Conservation (phyloP, 2,888 invertebrate genomes). For the Andrena flavipes region DNA sequence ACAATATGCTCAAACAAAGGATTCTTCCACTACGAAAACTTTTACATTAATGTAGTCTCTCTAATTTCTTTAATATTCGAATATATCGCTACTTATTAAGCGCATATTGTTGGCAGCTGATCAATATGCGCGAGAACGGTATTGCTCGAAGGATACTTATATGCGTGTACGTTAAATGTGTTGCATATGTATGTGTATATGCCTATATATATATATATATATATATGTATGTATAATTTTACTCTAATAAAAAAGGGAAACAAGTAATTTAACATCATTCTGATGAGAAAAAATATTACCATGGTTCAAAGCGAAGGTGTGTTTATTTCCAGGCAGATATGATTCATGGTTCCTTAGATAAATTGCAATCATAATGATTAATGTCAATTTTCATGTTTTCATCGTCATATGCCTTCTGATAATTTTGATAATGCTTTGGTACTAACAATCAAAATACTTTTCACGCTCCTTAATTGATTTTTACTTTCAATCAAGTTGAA, state of each 20-base stretch:
- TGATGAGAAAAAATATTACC: slow-evolving; percentile 4
- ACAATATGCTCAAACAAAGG: not conserved
- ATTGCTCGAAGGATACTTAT: slow-evolving; percentile 31
- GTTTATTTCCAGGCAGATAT: not conserved
- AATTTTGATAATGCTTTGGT: not conserved
- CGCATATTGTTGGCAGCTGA: slow-evolving; percentile 47
- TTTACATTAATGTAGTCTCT: not conserved
- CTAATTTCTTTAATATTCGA: not conserved
- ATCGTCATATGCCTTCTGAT: not conserved
- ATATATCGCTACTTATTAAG: slow-evolving; percentile 25
- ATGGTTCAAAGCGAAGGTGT: not conserved
- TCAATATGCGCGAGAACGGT: slow-evolving; percentile 61
- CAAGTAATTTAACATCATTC: not conserved
- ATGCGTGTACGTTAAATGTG: not conserved
- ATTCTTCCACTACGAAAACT: not conserved
- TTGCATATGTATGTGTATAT: not conserved
- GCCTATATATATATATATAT: not conserved
- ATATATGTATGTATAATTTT: slow-evolving; percentile 35
- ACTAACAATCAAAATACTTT: not conserved
- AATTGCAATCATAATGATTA: slow-evolving; percentile 7
- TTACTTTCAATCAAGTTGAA: not conserved
- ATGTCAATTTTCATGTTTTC: not conserved
- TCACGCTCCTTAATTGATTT: not conserved
- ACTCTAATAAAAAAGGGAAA: slow-evolving; percentile 20
- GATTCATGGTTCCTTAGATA: not conserved